A percentile compares a stretch with the other conserved stretches of the same genome.
phyloP scores from a whole-genome alignment of 2,797 vertebrate genomes.

The Pseudopleuronectes americanus region DNA sequence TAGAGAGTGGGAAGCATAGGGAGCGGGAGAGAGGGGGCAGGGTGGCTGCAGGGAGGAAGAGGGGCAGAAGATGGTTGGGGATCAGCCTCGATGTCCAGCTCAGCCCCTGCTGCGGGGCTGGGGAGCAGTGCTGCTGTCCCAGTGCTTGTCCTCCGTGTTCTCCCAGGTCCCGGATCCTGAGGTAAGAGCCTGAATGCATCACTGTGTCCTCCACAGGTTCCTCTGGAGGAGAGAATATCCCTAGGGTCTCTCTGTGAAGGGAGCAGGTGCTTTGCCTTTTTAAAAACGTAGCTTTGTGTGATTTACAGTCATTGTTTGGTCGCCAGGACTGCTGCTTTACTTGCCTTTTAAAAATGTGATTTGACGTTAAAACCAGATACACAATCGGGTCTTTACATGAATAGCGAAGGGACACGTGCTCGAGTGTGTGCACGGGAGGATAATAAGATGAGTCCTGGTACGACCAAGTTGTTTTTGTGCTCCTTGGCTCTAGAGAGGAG shows the following conservation, averaged over 20 bases:
- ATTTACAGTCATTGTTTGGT: slow-evolving; percentile 32
- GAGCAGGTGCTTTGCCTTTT: slow-evolving; percentile 32
- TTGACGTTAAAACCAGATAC: slow-evolving; percentile 36
- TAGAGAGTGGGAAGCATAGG: slow-evolving; percentile 43
- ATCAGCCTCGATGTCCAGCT: slow-evolving; percentile 69
- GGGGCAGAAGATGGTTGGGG: slow-evolving; percentile 77
- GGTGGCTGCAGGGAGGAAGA: slow-evolving; percentile 66
- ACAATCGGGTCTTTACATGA: slow-evolving; percentile 13
- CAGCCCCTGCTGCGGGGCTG: slow-evolving; percentile 71
- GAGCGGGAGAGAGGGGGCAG: slow-evolving; percentile 61
- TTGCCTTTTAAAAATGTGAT: background rate
- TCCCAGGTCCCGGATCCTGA: slow-evolving; percentile 86
- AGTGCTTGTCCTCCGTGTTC: slow-evolving; percentile 78
- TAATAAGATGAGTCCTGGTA: background rate
- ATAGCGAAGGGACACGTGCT: slow-evolving; percentile 15
- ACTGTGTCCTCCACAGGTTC: slow-evolving; percentile 50
- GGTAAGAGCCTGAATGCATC: slow-evolving; percentile 77
- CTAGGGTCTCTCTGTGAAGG: slow-evolving; percentile 18
- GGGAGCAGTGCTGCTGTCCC: slow-evolving; percentile 79
- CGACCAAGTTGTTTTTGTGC: slow-evolving; percentile 11
- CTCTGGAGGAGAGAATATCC: slow-evolving; percentile 30
- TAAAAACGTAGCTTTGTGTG: slow-evolving; percentile 16
- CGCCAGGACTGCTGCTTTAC: slow-evolving; percentile 20
- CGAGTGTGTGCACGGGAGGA: background rate
- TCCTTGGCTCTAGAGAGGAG: slow-evolving; percentile 1